A percentile compares a stretch with the other conserved stretches of the same genome.
These are phyloP conservation scores for Erpobdella octoculata DNA, from an alignment of 2,888 invertebrate species.

Conservation along the genomic window DNA sequence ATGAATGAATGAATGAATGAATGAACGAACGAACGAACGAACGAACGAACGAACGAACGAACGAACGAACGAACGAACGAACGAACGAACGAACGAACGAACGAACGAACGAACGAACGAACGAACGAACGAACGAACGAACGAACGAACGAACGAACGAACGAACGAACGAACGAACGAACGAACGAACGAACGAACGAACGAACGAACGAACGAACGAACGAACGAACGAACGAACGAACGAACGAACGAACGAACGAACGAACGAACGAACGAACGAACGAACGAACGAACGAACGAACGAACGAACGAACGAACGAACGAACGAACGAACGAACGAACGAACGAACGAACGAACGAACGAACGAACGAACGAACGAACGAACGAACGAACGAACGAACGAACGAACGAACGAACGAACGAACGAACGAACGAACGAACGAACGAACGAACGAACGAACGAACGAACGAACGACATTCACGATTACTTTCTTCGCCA, in stretches of 20 bases:
- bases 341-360: too few species aligned
- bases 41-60: background rate
- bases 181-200: background rate
- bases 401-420: too few species aligned
- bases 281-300: background rate
- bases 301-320: background rate
- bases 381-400: too few species aligned
- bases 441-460: too few species aligned
- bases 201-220: background rate
- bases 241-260: background rate
- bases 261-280: background rate
- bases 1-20: background rate
- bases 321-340: background rate
- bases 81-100: too few species aligned
- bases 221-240: constrained; percentile 1
- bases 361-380: too few species aligned
- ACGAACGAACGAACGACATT: too few species aligned
- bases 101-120: too few species aligned
- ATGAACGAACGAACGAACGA: too few species aligned
- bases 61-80: too few species aligned
- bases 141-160: constrained; percentile 1
- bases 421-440: too few species aligned
- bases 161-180: background rate
- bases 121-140: constrained; percentile 1
- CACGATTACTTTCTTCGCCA: too few species aligned